A percentile compares a stretch with the other conserved stretches of the same genome.
These are phyloP conservation scores for Lithophane socia DNA, from an alignment of 2,888 invertebrate genomes.

Conservation along the genomic window DNA sequence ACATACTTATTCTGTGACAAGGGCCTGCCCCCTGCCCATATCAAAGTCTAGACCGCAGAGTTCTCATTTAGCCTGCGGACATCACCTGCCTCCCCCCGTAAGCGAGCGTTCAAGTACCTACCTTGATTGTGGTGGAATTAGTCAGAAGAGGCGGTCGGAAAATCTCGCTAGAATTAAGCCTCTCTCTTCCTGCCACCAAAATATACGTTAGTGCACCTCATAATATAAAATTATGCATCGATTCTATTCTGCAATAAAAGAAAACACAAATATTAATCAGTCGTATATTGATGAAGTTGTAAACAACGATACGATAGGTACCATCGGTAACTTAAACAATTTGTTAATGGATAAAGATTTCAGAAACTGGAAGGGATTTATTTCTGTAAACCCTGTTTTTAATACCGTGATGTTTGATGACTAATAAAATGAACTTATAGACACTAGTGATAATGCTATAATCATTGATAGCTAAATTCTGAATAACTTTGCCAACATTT, in stretches of 20 bases:
- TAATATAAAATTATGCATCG: background rate
- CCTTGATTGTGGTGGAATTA: slow-evolving; percentile 59
- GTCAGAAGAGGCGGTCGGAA: slow-evolving; percentile 44
- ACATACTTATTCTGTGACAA: slow-evolving; percentile 21
- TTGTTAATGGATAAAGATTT: background rate
- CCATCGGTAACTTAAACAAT: background rate
- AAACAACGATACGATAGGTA: background rate
- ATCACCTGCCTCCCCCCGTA: slow-evolving; percentile 75
- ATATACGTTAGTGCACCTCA: background rate
- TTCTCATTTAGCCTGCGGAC: slow-evolving; percentile 82
- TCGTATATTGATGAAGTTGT: background rate
- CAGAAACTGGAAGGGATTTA: background rate
- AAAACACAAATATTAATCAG: background rate
- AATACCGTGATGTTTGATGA: background rate
- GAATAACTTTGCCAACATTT: background rate
- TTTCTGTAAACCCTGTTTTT: background rate
- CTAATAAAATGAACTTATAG: background rate
- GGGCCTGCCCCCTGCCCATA: slow-evolving; percentile 60
- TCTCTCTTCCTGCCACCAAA: background rate
- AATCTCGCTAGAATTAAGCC: background rate
- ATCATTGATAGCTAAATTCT: background rate
- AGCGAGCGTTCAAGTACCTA: slow-evolving; percentile 68
- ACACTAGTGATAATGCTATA: background rate
- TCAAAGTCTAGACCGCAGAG: slow-evolving; percentile 77
- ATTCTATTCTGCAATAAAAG: background rate